phyloP scores from a whole-genome alignment of 2,797 vertebrate genomes.

The Semaprochilodus insignis region DNA sequence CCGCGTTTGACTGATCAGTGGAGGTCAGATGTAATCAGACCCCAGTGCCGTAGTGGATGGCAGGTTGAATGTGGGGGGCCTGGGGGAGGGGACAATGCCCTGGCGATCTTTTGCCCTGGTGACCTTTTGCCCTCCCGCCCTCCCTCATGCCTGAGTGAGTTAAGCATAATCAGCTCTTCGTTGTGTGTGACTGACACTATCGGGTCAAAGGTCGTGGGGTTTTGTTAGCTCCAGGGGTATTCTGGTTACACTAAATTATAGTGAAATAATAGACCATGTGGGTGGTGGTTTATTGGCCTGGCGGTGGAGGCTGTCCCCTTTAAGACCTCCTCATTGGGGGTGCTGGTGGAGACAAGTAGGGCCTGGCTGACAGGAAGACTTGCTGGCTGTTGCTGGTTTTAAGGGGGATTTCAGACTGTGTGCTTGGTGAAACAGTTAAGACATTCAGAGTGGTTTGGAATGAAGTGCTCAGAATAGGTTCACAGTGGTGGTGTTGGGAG shows the following conservation, averaged over 20 bases:
- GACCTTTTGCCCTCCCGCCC: constrained; percentile 19
- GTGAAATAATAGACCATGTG: constrained; percentile 2
- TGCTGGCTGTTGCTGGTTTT: too few relatives aligned
- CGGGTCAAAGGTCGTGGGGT: constrained; percentile 25
- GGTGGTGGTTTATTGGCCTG: neutral
- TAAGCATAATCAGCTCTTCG: neutral
- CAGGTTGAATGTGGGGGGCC: neutral
- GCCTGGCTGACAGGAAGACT: too few relatives aligned
- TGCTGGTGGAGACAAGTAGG: too few relatives aligned
- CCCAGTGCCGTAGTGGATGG: neutral
- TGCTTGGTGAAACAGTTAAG: too few relatives aligned
- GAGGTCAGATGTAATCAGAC: constrained; percentile 31
- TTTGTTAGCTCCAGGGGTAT: neutral
- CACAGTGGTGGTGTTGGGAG: too few relatives aligned
- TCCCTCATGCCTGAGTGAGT: constrained; percentile 12
- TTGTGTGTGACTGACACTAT: neutral
- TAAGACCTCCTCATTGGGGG: neutral
- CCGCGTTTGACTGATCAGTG: constrained; percentile 7
- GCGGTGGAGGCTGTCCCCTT: neutral
- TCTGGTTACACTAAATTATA: constrained; percentile 17
- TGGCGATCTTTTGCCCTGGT: constrained; percentile 4
- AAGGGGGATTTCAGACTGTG: too few relatives aligned
- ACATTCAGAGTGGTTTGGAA: too few relatives aligned
- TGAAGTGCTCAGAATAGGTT: too few relatives aligned
- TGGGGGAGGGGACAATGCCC: neutral